Evolutionary conservation across 2,888 invertebrate genomes (phyloP).

Genomic region (Diogma glabrata): DNA sequence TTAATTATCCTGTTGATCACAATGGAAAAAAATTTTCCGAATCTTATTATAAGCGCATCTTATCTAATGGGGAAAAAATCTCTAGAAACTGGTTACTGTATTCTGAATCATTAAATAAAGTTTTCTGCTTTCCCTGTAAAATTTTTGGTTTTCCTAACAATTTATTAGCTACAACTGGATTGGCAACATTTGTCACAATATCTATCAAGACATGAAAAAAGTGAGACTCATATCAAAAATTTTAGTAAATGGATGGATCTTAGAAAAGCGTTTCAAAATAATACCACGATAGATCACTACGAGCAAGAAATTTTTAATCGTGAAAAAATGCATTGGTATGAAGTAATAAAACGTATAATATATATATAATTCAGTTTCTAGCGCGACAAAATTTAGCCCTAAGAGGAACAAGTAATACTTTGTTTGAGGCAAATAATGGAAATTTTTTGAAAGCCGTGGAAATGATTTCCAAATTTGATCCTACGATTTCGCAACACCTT

Average conservation of each 20-base stretch:
- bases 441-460: background rate
- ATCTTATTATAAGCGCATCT: no score
- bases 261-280: background rate
- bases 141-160: slow-evolving; percentile 1
- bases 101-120: background rate
- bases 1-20: background rate
- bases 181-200: slow-evolving; percentile 1
- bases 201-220: background rate
- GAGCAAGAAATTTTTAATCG: background rate
- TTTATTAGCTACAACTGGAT: background rate
- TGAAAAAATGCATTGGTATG: background rate
- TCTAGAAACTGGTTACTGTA: slow-evolving; percentile 2
- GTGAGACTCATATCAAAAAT: background rate
- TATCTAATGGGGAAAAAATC: background rate
- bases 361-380: no score
- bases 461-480: no score
- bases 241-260: background rate
- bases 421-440: background rate
- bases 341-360: no score
- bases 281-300: background rate
- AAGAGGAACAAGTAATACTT: background rate
- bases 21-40: background rate
- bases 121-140: background rate
- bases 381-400: no score
- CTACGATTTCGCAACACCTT: no score